Conservation (phyloP, 2,888 invertebrate genomes). For the Xylocampa areola region DNA sequence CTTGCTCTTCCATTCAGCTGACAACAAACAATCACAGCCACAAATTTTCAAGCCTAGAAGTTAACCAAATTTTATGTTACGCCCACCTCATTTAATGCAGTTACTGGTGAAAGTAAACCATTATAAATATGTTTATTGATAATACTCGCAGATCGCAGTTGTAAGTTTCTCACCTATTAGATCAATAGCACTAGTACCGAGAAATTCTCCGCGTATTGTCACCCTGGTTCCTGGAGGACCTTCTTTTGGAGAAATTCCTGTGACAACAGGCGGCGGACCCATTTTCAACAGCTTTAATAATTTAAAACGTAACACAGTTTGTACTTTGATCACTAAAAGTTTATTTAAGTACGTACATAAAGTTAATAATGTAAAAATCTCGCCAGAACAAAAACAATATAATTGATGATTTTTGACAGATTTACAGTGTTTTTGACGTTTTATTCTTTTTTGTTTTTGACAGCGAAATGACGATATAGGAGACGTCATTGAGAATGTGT, state of each 20-base stretch:
- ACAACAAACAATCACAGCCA: conserved; percentile 97
- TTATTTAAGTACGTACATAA: neutral
- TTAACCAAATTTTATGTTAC: conserved; percentile 23
- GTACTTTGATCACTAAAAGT: neutral
- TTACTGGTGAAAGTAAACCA: neutral
- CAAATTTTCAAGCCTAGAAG: conserved; percentile 96
- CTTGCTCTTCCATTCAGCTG: conserved; percentile 99
- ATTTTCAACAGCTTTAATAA: conserved; percentile 70
- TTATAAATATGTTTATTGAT: neutral
- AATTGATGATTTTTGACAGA: too few relatives aligned
- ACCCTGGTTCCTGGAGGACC: conserved; percentile 99
- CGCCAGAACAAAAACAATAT: too few relatives aligned
- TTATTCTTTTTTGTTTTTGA: too few relatives aligned
- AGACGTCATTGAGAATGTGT: too few relatives aligned
- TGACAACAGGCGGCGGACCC: conserved; percentile 96
- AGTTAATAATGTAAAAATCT: neutral
- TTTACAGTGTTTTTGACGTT: too few relatives aligned
- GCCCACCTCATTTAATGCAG: conserved; percentile 33
- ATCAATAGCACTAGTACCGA: conserved; percentile 96
- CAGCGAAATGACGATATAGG: too few relatives aligned
- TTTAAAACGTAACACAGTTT: neutral
- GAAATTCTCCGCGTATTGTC: conserved; percentile 98
- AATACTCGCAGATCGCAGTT: neutral
- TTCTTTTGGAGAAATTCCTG: conserved; percentile 99
- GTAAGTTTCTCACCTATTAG: conserved; percentile 91